Percentiles rank a stretch among this genome's conserved stretches.
These are phyloP conservation scores for Amphiprion ocellaris DNA, from an alignment of 2,113 vertebrate species.

Conservation along the genomic window DNA sequence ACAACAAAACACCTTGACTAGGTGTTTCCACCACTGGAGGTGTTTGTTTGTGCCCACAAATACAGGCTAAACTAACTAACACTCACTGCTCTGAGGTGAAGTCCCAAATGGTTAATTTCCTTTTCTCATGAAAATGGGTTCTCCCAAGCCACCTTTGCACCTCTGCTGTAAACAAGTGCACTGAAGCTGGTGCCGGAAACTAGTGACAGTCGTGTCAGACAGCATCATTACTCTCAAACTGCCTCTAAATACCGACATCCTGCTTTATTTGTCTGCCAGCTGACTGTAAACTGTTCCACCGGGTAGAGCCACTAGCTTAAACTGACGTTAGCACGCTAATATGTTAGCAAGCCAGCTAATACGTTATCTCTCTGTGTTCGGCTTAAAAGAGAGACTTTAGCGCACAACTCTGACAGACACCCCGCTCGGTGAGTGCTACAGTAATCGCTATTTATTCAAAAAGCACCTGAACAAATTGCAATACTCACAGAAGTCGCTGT, in stretches of 20 bases:
- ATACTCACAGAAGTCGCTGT: slow-evolving; percentile 74
- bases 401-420: neutral
- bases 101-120: neutral
- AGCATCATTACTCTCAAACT: neutral
- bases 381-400: neutral
- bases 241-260: neutral
- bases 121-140: neutral
- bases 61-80: neutral
- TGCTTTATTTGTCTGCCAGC: neutral
- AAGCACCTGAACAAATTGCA: rapidly evolving
- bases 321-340: slow-evolving; percentile 56
- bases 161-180: neutral
- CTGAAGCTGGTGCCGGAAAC: rapidly evolving
- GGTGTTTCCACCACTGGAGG: neutral
- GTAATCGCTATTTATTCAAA: neutral
- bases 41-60: neutral
- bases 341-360: slow-evolving; percentile 38
- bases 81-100: neutral
- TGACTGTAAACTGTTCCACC: neutral
- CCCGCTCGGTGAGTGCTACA: neutral
- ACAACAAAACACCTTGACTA: neutral
- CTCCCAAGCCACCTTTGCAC: neutral
- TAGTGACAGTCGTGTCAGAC: neutral
- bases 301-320: slow-evolving; percentile 30
- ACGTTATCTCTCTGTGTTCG: neutral